Conservation (phyloP, 2,797 vertebrate genomes). For the Pogoniulus pusillus region DNA sequence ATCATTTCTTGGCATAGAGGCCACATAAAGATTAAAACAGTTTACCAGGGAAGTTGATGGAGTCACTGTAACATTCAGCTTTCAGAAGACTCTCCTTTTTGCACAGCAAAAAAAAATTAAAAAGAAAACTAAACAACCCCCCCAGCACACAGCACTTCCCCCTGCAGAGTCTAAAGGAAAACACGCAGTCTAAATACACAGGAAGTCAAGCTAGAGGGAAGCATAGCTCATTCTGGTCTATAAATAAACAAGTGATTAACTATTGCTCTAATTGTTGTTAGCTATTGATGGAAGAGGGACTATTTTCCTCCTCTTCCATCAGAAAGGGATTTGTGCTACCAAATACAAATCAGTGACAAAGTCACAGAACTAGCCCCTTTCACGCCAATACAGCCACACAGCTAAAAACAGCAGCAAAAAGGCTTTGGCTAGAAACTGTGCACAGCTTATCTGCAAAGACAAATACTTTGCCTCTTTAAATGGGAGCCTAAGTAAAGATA, state of each 20-base stretch:
- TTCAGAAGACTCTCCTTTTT: neutral
- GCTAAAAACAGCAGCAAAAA: neutral
- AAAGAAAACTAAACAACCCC: neutral
- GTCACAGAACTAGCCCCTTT: neutral
- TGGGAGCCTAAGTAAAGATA: neutral
- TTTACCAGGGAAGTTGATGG: neutral
- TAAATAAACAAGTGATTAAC: constrained; percentile 17
- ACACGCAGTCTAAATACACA: neutral
- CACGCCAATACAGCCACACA: neutral
- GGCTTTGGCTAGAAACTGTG: neutral
- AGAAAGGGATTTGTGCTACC: neutral
- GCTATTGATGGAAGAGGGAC: neutral
- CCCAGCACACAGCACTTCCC: neutral
- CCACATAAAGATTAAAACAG: neutral
- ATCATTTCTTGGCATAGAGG: neutral
- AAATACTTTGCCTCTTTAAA: neutral
- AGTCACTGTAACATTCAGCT: neutral
- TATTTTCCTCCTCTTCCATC: neutral
- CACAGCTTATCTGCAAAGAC: neutral
- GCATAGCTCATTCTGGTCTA: neutral
- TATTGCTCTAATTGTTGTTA: constrained; percentile 19
- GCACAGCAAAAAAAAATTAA: too few species aligned
- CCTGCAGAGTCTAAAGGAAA: neutral
- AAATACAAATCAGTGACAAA: neutral
- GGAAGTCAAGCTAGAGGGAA: constrained; percentile 9